Base-by-base conservation (phyloP, 53 echinoderm and acorn worm genomes). In the Temnopleurus reevesii region DNA sequence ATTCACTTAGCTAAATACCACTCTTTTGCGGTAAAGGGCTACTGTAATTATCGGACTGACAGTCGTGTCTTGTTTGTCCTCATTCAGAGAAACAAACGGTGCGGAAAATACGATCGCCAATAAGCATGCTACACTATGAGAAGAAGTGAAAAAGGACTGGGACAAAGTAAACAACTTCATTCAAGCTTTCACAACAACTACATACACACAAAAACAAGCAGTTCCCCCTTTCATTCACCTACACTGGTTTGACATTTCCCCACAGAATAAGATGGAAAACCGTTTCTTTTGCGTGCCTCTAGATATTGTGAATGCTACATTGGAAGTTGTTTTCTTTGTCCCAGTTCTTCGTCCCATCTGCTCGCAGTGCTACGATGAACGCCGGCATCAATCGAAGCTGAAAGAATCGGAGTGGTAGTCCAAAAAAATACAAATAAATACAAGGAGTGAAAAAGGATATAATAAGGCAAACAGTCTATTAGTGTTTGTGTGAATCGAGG, bases 1-100 rank as follows among this genome's bases (percentile, higher is more conserved):
- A 58, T 59, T 59, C 44, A 59, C 59, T 84, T 84, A 59, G 25
- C 27, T 26, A 58, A 58, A 58, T 30, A 25, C 24, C 10, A 58
- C 10, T 3, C 4, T 58, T 8, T 71, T 34, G 76, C 4, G 44
- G 26, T 77, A 35, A 43, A 18, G 29, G 44, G 83, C 23, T 55
- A 43, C 84, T 84, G 84, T 84, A 84, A 84, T 82, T 82, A 82
- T 41, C 55, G n/a, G 18, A 55, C 55, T 55, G 29, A 33, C 41
- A 2, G n/a, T 6, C 26, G 12, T 36, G 31, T 27, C 31, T 36
- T 55, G 24, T 55, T 82, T 55, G 33, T 82, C 23, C 8, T 3
- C 44, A 59, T 84, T 84, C 45, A 84, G 59, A 8, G n/a, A 21
- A 44, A 45, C 84, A 59, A 84, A 4, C 53, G 45, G 84, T 2